phyloP scores from a whole-genome alignment of 2,113 vertebrate genomes.

The Nibea coibor region DNA sequence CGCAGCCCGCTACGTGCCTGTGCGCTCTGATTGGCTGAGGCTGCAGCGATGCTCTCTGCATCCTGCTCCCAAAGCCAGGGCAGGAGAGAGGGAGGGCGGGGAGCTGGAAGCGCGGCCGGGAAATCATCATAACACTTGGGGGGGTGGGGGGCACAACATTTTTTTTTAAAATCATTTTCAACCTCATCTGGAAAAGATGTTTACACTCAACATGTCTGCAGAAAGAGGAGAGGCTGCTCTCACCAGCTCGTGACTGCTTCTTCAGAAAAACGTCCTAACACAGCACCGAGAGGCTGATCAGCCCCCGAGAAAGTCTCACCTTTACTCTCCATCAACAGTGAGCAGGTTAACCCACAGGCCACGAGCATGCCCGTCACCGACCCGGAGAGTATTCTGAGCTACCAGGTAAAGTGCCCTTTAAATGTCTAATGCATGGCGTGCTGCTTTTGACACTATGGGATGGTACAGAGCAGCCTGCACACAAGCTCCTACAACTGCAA shows the following conservation, averaged over 20 bases:
- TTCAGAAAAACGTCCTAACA: slow-evolving; percentile 24
- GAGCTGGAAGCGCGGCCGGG: slow-evolving; percentile 52
- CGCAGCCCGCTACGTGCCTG: slow-evolving; percentile 48
- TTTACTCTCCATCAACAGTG: slow-evolving; percentile 38
- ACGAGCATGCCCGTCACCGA: slow-evolving; percentile 84
- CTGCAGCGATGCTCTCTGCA: slow-evolving; percentile 73
- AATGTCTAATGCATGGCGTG: slow-evolving; percentile 1
- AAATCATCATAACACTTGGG: slow-evolving; percentile 59
- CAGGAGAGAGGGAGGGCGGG: slow-evolving; percentile 16
- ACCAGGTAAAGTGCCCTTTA: slow-evolving; percentile 84
- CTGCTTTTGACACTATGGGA: not conserved
- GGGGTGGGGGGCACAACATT: not conserved
- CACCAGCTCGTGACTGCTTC: slow-evolving; percentile 37
- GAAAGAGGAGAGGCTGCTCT: slow-evolving; percentile 26
- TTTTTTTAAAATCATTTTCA: not conserved
- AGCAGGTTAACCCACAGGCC: slow-evolving; percentile 38
- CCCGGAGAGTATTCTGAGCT: slow-evolving; percentile 87
- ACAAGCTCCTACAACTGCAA: slow-evolving; percentile 22
- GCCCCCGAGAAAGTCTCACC: slow-evolving; percentile 56
- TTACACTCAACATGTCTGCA: slow-evolving; percentile 43
- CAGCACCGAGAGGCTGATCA: slow-evolving; percentile 9
- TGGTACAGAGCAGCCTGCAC: not conserved
- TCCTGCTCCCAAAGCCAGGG: slow-evolving; percentile 62
- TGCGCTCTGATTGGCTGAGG: slow-evolving; percentile 75
- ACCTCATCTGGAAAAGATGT: slow-evolving; percentile 37